These are phyloP conservation scores for Acanthurus tractus DNA, from an alignment of 2,797 vertebrate species.

Conservation along the genomic window DNA sequence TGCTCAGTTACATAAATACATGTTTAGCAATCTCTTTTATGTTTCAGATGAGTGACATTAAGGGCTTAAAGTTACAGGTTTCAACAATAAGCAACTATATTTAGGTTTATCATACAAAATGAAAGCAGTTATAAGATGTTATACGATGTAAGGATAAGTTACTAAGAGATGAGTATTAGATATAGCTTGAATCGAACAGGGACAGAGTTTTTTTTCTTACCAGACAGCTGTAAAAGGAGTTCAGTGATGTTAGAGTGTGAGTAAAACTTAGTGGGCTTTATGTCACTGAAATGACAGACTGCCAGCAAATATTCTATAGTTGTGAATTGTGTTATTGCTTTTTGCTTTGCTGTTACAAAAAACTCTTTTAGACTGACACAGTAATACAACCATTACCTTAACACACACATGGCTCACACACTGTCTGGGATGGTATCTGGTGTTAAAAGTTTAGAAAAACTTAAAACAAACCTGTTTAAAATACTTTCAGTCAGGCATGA, in stretches of 20 bases:
- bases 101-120: neutral
- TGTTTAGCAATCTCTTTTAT: neutral
- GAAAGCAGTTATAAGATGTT: neutral
- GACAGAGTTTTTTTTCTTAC: too few relatives aligned
- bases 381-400: too few relatives aligned
- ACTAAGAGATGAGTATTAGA: neutral
- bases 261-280: constrained; percentile 10
- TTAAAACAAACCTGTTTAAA: neutral
- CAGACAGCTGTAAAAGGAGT: neutral
- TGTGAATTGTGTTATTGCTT: neutral
- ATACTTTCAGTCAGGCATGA: neutral
- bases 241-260: neutral
- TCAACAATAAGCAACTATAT: neutral
- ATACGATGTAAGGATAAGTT: neutral
- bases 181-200: neutral
- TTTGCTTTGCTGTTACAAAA: neutral
- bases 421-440: neutral
- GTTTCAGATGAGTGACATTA: neutral
- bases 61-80: neutral
- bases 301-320: neutral
- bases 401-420: too few relatives aligned
- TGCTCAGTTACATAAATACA: neutral
- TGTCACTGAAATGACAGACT: constrained; percentile 4
- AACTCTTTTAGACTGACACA: neutral
- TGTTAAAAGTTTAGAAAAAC: neutral